Conservation (phyloP, 2,888 invertebrate species). For the Eristalinus aeneus region DNA sequence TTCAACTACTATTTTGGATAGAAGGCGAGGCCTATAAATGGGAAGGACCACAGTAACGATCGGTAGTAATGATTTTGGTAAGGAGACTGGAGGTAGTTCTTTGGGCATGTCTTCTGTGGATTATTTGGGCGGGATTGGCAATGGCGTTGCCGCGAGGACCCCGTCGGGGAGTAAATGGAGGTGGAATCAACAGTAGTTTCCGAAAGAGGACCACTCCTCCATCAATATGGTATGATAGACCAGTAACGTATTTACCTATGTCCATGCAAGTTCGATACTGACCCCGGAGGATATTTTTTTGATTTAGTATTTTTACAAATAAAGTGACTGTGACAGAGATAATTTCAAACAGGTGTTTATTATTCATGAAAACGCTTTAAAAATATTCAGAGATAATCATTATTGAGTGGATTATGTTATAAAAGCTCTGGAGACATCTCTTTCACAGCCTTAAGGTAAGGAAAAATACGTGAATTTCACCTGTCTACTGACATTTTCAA, state of each 20-base stretch:
- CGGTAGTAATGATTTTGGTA: conserved; percentile 1
- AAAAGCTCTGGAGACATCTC: too few relatives aligned
- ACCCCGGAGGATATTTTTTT: not conserved
- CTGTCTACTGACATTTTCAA: too few relatives aligned
- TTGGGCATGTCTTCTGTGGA: not conserved
- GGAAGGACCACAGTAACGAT: not conserved
- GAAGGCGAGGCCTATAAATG: not conserved
- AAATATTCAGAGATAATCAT: too few relatives aligned
- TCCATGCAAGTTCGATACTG: conserved; percentile 5
- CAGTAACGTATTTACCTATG: conserved; percentile 10
- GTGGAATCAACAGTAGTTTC: not conserved
- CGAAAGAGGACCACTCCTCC: conserved; percentile 9
- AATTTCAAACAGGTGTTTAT: too few relatives aligned
- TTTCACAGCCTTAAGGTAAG: too few relatives aligned
- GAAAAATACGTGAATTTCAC: too few relatives aligned
- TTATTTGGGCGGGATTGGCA: not conserved
- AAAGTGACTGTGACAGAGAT: not conserved
- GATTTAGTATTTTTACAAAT: not conserved
- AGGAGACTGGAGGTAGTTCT: not conserved
- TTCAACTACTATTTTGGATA: not conserved
- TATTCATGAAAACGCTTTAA: too few relatives aligned
- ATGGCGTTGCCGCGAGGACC: not conserved
- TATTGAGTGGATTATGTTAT: too few relatives aligned
- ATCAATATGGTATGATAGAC: not conserved
- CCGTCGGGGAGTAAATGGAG: conserved; percentile 6